These are phyloP conservation scores for Egretta garzetta DNA, from an alignment of 2,113 vertebrate genomes.

Conservation along the genomic window DNA sequence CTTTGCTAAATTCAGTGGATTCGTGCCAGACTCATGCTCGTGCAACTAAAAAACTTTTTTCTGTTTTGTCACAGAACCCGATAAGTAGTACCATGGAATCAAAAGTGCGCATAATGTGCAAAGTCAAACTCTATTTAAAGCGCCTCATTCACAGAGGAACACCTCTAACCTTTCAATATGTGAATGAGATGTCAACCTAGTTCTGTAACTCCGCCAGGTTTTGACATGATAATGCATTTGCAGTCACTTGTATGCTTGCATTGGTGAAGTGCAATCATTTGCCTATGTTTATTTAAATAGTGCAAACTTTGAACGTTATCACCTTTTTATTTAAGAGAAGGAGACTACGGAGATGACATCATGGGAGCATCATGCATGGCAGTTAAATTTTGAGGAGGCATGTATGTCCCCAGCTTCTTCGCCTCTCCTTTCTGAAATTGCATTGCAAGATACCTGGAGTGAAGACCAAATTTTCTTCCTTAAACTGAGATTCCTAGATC, in stretches of 20 bases:
- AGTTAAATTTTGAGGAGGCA: not conserved
- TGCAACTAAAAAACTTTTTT: not conserved
- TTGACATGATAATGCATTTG: not conserved
- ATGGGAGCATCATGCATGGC: not conserved
- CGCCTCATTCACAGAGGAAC: not conserved
- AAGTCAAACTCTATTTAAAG: conserved; percentile 13
- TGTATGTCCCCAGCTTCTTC: not conserved
- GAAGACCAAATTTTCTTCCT: not conserved
- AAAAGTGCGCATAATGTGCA: not conserved
- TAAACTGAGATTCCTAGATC: not conserved
- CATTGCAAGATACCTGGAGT: accelerated
- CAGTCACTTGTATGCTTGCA: not conserved
- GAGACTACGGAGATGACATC: not conserved
- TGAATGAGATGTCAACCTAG: not conserved
- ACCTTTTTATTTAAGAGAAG: not conserved
- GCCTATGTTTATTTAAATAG: not conserved
- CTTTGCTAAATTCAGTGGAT: accelerated
- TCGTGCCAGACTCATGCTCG: not conserved
- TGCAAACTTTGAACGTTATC: not conserved
- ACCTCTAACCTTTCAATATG: conserved; percentile 20
- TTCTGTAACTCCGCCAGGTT: not conserved
- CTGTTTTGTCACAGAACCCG: not conserved
- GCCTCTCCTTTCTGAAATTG: not conserved
- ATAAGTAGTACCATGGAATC: not conserved
- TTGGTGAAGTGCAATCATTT: not conserved